phyloP scores from a whole-genome alignment of 1,140 invertebrate genomes.

The Pemphigus obesinymphae region DNA sequence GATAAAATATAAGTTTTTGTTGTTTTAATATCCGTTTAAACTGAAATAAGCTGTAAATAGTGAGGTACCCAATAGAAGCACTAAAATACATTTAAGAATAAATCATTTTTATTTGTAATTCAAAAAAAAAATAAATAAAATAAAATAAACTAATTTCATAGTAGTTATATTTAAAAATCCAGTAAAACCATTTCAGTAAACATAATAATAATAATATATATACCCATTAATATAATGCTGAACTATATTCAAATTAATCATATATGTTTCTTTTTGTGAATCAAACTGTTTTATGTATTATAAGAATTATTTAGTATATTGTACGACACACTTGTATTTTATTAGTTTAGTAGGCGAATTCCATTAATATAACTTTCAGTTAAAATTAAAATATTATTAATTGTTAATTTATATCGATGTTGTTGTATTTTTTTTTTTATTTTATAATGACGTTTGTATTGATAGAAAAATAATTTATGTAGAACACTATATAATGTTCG shows the following conservation, averaged over 20 bases:
- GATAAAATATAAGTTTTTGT: too few relatives aligned
- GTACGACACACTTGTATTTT: not conserved
- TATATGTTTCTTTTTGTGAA: not conserved
- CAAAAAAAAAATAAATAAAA: too few relatives aligned
- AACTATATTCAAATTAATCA: not conserved
- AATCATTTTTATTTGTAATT: too few relatives aligned
- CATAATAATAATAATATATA: too few relatives aligned
- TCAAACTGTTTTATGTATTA: not conserved
- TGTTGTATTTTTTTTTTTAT: conserved; percentile 1
- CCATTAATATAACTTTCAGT: not conserved
- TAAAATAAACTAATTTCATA: too few relatives aligned
- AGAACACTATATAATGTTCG: not conserved
- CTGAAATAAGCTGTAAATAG: too few relatives aligned
- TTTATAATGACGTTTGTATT: conserved; percentile 4
- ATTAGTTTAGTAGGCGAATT: not conserved
- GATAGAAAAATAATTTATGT: conserved; percentile 4
- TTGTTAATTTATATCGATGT: not conserved
- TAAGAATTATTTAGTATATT: not conserved
- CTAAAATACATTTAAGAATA: too few relatives aligned
- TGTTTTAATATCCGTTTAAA: too few relatives aligned
- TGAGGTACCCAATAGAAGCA: too few relatives aligned
- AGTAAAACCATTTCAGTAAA: too few relatives aligned
- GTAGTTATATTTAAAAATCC: too few relatives aligned
- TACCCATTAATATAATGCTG: not conserved
- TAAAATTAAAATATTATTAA: conserved; percentile 3